Evolutionary conservation across 2,888 invertebrate genomes (phyloP), one percentile per base, ranked within the genome.

Genomic region (Orthosia gracilis): DNA sequence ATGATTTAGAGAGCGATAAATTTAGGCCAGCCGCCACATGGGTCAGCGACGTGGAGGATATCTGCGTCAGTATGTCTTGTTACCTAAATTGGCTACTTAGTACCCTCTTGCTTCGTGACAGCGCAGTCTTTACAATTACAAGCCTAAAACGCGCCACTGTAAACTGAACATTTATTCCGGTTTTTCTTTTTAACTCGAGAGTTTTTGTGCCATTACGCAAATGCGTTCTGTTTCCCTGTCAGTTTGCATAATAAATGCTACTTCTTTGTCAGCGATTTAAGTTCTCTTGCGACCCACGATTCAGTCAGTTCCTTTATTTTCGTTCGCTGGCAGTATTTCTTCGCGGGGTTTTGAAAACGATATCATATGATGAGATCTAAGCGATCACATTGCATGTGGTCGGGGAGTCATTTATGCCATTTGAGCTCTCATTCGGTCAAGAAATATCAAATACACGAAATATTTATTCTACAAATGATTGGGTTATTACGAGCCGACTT

Each of bases 281-380:
- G 45, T 26, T 63, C 74, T 55, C 52, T 21, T 26, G 68, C 21
- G 69, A 49, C 18, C 47, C 5, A 21, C 13, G 66, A 31, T 73
- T 65, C 40, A 55, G 66, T 63, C 54, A 45, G 58, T 67, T 73
- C 40, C 58, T 15, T 78, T 23, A 50, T 58, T 64, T 73, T 83
- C 52, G 12, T 21, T 50, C 17, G 54, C 15, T 31, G 73, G 31
- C 52, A 49, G 31, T 69, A 61, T 68, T 67, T 69, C 64, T 75
- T 67, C 49, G 52, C 49, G 13, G 68, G 62, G 57, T 69, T 76
- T 75, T 61, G 23, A 66, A 72, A 83, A 76, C 57, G 58, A 50
- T 80, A 78, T 80, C 78, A n/a, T 65, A 40, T 78, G 72, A 76
- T 84, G 67, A 79, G 73, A 77, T 79, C 66, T 59, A 40, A 17